Evolutionary conservation across 2,797 vertebrate genomes (phyloP).

Genomic region (Austrolebias charrua): DNA sequence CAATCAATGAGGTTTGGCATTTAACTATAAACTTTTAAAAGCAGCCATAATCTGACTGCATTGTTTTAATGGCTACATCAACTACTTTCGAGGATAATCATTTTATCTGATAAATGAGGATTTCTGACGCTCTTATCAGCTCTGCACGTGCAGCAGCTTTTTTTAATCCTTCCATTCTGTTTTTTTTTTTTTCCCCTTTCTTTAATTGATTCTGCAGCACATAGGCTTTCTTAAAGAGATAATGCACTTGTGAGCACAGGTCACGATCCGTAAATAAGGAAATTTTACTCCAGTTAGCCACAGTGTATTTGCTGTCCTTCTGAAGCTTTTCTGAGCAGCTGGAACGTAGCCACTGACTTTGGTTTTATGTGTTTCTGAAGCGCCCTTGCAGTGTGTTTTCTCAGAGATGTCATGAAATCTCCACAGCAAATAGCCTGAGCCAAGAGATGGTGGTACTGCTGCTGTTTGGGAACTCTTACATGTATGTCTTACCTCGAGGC

Average conservation of each 20-base stretch:
- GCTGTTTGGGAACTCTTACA: slow-evolving; percentile 55
- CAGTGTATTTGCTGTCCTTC: slow-evolving; percentile 55
- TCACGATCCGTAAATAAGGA: slow-evolving; percentile 74
- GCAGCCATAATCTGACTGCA: slow-evolving; percentile 67
- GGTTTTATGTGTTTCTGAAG: slow-evolving; percentile 52
- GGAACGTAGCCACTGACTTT: slow-evolving; percentile 64
- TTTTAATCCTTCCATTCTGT: slow-evolving; percentile 81
- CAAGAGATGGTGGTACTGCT: slow-evolving; percentile 35
- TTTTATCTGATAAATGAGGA: slow-evolving; percentile 84
- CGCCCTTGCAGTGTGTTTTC: slow-evolving; percentile 5
- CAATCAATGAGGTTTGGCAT: slow-evolving; percentile 75
- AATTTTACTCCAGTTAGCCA: slow-evolving; percentile 59
- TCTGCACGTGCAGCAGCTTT: slow-evolving; percentile 64
- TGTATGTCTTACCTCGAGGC: slow-evolving; percentile 57
- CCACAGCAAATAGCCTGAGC: slow-evolving; percentile 36
- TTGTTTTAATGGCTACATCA: slow-evolving; percentile 79
- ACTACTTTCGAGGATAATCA: slow-evolving; percentile 79
- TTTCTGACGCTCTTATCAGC: slow-evolving; percentile 82
- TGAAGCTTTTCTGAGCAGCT: slow-evolving; percentile 54
- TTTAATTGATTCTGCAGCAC: slow-evolving; percentile 78
- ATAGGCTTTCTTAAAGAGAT: slow-evolving; percentile 77
- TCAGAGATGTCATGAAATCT: slow-evolving; percentile 22
- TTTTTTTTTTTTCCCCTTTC: slow-evolving; percentile 70
- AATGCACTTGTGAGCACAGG: slow-evolving; percentile 75
- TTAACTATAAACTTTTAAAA: slow-evolving; percentile 75